phyloP scores from a whole-genome alignment of 2,797 vertebrate genomes.

The Ctenopoma kingsleyae region DNA sequence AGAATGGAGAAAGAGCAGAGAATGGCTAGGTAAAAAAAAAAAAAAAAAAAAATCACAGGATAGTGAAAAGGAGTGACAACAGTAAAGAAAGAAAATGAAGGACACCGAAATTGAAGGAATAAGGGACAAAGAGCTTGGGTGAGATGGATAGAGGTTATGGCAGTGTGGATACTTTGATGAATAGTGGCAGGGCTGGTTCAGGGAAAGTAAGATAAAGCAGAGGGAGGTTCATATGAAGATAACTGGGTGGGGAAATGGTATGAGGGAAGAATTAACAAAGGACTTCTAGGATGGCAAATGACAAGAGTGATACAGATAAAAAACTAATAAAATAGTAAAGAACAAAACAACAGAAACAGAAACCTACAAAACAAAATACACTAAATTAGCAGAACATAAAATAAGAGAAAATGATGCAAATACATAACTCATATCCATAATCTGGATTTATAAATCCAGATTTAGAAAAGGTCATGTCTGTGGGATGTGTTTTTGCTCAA shows the following conservation, averaged over 20 bases:
- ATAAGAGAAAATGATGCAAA: not conserved
- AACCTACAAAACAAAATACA: not conserved
- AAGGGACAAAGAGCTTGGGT: slow-evolving; percentile 47
- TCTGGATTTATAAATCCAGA: slow-evolving; percentile 26
- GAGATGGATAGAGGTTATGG: slow-evolving; percentile 48
- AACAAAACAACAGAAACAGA: slow-evolving; percentile 5
- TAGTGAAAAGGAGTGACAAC: slow-evolving; percentile 61
- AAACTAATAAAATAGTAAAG: slow-evolving; percentile 2
- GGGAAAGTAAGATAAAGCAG: slow-evolving; percentile 58
- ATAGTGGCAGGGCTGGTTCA: slow-evolving; percentile 48
- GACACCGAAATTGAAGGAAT: slow-evolving; percentile 48
- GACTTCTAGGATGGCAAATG: slow-evolving; percentile 37
- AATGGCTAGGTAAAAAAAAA: slow-evolving; percentile 36
- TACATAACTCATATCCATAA: slow-evolving; percentile 26
- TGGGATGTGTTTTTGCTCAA: slow-evolving; percentile 21
- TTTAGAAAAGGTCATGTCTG: slow-evolving; percentile 41
- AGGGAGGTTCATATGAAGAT: slow-evolving; percentile 57
- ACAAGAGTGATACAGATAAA: slow-evolving; percentile 26
- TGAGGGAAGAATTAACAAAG: slow-evolving; percentile 51
- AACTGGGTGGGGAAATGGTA: slow-evolving; percentile 45
- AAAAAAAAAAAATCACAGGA: slow-evolving; percentile 32
- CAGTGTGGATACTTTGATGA: slow-evolving; percentile 63
- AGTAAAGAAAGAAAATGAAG: slow-evolving; percentile 64
- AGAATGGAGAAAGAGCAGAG: slow-evolving; percentile 58
- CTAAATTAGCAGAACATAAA: not conserved